Evolutionary conservation across 2,797 vertebrate genomes (phyloP), one percentile per base, ranked within the genome.

Genomic region (Miichthys miiuy): DNA sequence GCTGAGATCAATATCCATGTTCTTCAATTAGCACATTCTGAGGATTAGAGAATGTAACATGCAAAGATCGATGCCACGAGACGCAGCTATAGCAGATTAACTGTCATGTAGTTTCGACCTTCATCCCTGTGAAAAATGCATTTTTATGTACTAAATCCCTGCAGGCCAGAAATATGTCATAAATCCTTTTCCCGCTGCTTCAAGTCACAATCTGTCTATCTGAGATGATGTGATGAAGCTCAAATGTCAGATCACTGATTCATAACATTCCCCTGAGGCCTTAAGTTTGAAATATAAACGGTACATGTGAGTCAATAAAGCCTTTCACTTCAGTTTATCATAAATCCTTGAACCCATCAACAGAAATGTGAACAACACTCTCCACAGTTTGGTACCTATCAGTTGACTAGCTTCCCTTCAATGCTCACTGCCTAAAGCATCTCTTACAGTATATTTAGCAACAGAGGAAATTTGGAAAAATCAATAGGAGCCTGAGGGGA

Each of bases 401-500:
- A 83, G 3, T 78, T 78, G 69, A 68, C 72, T n/a, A n/a, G 21
- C 81, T 81, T 84, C 57, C 34, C 50, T 38, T 72, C 72, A 47
- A 47, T 41, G 46, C 69, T 80, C 73, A 48, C 20, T 4, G 80
- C 77, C 75, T 68, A 66, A 38, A 72, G 69, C 69, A 81, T 87
- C 83, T 73, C 74, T 83, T 68, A 82, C 68, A 60, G 61, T 83
- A 87, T 79, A 88, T 88, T 90, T 89, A 89, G 87, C 79, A 77
- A 66, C 82, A 83, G 72, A 58, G 80, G 77, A 77, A 85, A 87
- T 87, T 88, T 81, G 83, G 88, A 90, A 91, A 93, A 93, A 94
- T 92, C 91, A 81, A 93, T 92, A 75, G 41, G 21, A 75, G 75
- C 72, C 63, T 57, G 44, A 72, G 48, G 50, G 51, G 60, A 80